Percentiles rank a stretch among this genome's conserved stretches.
phyloP scores from a whole-genome alignment of 2,797 vertebrate genomes.

The Macrochelys suwanniensis region DNA sequence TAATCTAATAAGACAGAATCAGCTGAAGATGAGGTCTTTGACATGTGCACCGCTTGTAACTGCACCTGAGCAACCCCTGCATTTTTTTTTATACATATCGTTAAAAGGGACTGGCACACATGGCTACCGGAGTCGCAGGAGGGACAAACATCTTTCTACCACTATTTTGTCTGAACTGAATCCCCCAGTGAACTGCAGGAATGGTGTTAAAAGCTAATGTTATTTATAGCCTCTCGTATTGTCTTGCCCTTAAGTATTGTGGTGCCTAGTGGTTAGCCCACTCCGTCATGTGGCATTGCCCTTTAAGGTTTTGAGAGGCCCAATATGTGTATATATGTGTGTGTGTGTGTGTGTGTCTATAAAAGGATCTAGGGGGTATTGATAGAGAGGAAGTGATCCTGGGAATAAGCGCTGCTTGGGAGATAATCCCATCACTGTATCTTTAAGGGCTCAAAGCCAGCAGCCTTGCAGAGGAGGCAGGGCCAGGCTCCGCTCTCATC shows the following conservation, averaged over 20 bases:
- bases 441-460: not conserved
- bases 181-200: not conserved
- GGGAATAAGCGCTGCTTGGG: not conserved
- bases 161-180: not conserved
- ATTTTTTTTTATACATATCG: not conserved
- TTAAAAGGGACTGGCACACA: accelerated
- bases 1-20: not conserved
- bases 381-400: not conserved
- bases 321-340: not conserved
- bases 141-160: not conserved
- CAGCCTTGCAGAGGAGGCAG: not conserved
- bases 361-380: not conserved
- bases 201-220: not conserved
- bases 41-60: not conserved
- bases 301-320: not conserved
- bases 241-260: not conserved
- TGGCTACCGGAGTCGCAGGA: accelerated
- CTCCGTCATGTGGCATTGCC: not conserved
- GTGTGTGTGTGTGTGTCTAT: not conserved
- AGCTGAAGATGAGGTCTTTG: not conserved
- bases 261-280: not conserved
- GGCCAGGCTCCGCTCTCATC: not conserved
- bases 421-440: not conserved
- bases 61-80: not conserved
- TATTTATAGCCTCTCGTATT: not conserved